Percentiles rank a stretch among this genome's conserved stretches.
Evolutionary conservation across 30 jellyfish, hydroid and myxozoan species (phyloP).

Genomic region (Aurelia coerulea): DNA sequence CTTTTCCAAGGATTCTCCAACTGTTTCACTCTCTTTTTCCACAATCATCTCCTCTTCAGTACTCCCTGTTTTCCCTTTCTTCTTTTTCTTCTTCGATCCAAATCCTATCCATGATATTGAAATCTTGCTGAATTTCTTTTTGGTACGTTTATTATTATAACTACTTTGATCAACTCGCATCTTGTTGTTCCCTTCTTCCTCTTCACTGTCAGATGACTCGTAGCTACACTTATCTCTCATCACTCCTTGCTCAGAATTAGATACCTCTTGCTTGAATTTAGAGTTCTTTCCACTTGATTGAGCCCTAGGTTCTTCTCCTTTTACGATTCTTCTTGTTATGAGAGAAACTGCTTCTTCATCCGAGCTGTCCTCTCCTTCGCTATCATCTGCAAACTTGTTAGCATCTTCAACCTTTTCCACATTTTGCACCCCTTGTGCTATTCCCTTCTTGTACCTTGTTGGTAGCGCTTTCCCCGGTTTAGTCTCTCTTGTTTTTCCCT

Average conservation of each 20-base stretch:
- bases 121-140: background rate
- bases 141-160: background rate
- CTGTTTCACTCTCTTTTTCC: background rate
- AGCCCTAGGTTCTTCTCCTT: background rate
- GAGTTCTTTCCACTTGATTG: background rate
- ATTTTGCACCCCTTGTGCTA: background rate
- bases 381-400: background rate
- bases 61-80: background rate
- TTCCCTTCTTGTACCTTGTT: background rate
- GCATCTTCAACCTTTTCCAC: background rate
- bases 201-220: background rate
- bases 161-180: background rate
- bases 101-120: constrained; percentile 9
- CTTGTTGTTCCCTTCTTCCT: background rate
- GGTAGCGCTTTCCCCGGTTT: background rate
- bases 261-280: too few relatives aligned
- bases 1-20: background rate
- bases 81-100: constrained; percentile 24
- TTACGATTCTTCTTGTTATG: background rate
- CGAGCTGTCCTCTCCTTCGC: background rate
- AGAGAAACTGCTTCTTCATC: background rate
- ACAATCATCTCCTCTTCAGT: background rate
- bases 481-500: background rate
- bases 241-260: too few relatives aligned
- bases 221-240: too few relatives aligned